Base-by-base conservation (phyloP, 2,888 invertebrate species). In the Nudaria mundana region DNA sequence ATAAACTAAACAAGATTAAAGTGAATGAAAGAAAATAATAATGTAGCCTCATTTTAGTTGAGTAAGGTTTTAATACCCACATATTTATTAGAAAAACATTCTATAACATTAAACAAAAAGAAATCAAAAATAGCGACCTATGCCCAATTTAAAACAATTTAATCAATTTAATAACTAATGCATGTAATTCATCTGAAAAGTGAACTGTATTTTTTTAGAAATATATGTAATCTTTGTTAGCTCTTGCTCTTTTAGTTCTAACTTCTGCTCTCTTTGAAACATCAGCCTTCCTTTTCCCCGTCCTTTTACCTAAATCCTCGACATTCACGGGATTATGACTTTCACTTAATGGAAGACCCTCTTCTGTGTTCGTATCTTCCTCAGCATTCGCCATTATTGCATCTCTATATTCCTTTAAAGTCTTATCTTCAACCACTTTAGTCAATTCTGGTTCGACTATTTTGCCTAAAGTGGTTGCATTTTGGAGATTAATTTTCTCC, bases 391-490 rank as follows among this genome's bases (percentile, higher is more conserved):
- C 50, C 5, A 67, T 30, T 1, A 76, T 34, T 0, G 71, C 79
- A 16, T 76, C 71, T 23, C 65, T 61, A 25, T 83, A 82, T 42
- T 80, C 63, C 26, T 71, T 62, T 16, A 82, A 39, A 5, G 67
- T 70, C 0, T 57, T 36, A 48, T 80, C 68, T 40, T 68, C 66
- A 2, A 46, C 31, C 2, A 28, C 34, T 4, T 35, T 38, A 1
- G 12, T 7, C 1, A 36, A 10, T 3, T 51, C 50, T 0, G 61
- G 53, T 2, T 71, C 57, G 30, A 71, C 48, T 15, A 76, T 52
- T 23, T 57, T 57, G 61, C 4, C 28, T 5, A 69, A 15, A 13
- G 63, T 58, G 0, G 71, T 62, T 2, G 66, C 66, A 30, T 71
- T 67, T 20, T 70, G 68, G 1, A 82, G 44, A 5, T 16, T 38